Evolutionary conservation across 2,797 vertebrate genomes (phyloP).

Genomic region (Pantherophis vulpinus): DNA sequence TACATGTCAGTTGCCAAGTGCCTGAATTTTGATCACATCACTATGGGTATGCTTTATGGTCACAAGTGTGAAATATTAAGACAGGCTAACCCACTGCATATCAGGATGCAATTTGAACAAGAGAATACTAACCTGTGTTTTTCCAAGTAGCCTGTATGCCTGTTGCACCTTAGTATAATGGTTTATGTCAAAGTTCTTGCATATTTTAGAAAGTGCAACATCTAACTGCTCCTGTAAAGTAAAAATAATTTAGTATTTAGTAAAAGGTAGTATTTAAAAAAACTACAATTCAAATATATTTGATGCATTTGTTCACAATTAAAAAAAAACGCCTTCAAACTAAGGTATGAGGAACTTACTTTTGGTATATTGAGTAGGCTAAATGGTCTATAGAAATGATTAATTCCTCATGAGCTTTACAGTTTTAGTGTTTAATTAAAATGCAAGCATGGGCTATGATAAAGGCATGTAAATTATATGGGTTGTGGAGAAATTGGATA

Average conservation of each 20-base stretch:
- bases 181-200: conserved; percentile 94
- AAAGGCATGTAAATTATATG: background rate
- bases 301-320: background rate
- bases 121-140: conserved; percentile 86
- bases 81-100: background rate
- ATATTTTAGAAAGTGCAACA: conserved; percentile 97
- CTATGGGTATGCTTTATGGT: background rate
- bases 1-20: background rate
- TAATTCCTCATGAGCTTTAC: background rate
- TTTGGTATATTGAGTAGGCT: background rate
- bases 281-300: background rate
- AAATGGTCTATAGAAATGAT: background rate
- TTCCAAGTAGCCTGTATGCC: conserved; percentile 95
- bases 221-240: conserved; percentile 91
- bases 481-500: background rate
- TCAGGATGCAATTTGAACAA: background rate
- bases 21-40: background rate
- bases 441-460: background rate
- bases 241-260: background rate
- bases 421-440: background rate
- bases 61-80: background rate
- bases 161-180: conserved; percentile 98
- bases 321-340: background rate
- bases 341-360: background rate
- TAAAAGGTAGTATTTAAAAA: conserved; percentile 11